Conservation (phyloP, 2,888 invertebrate species). For the Rutpela maculata region DNA sequence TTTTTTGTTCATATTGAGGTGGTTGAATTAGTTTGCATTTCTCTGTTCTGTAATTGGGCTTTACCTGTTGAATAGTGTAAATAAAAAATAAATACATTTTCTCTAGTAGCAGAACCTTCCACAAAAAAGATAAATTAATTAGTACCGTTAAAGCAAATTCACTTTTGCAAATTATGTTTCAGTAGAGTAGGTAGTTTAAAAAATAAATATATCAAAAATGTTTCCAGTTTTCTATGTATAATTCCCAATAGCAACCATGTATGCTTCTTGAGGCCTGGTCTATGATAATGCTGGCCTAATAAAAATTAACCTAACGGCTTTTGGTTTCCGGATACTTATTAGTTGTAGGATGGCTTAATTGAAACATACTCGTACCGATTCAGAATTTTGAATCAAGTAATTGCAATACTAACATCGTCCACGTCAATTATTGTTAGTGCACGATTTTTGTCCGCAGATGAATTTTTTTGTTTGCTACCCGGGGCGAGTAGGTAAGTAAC, state of each 20-base stretch:
- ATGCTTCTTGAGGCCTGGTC: background rate
- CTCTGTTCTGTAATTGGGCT: too few species aligned
- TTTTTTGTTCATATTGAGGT: too few species aligned
- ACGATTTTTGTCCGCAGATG: background rate
- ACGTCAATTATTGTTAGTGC: background rate
- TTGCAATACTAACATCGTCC: background rate
- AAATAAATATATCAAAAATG: too few species aligned
- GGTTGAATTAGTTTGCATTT: too few species aligned
- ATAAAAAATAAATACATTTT: too few species aligned
- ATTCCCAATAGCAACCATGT: background rate
- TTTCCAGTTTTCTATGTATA: background rate
- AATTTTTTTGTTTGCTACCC: background rate
- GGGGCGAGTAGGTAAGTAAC: too few species aligned
- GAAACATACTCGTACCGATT: background rate
- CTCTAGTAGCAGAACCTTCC: too few species aligned
- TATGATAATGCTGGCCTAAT: background rate
- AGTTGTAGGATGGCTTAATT: conserved; percentile 5
- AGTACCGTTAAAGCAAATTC: too few species aligned
- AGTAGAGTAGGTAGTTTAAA: too few species aligned
- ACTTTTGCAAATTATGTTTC: too few species aligned
- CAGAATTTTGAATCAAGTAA: conserved; percentile 16
- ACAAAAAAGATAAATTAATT: too few species aligned
- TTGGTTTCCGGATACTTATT: conserved; percentile 23
- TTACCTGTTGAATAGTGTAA: too few species aligned
- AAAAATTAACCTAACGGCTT: conserved; percentile 29